Base-by-base conservation (phyloP, 2,888 invertebrate species). In the Limnephilus auricula region DNA sequence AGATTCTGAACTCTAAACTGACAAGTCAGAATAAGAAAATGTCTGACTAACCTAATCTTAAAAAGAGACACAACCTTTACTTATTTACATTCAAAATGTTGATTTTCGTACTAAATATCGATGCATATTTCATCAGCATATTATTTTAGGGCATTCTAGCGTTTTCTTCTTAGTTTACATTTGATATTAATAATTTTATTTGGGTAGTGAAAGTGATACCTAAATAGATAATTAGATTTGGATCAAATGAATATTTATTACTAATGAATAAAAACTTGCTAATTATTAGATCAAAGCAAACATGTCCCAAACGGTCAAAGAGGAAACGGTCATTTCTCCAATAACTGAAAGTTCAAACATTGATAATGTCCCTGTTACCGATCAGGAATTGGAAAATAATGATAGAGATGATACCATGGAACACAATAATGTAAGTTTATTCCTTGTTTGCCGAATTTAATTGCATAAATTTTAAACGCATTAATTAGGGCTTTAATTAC, bases 1-100 rank as follows among this genome's bases (percentile, higher is more conserved):
- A n/a, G n/a, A 65, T 65, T 65, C 65, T n/a, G 45, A 50, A 50
- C 65, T 32, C 80, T 82, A 30, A 25, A 40, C 40, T 85, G 85
- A 85, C 40, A 85, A n/a, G 34, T 85, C 25, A 30, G n/a, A 40
- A 85, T 82, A 85, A 86, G 50, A 50, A 87, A 65, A 87, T 87
- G 87, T 89, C 89, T 89, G 79, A 34, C 89, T 89, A 89, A 89
- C 89, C 89, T 89, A 89, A 89, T 89, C 89, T 89, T 89, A 34
- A 82, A 82, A 45, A 82, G 40, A 79, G 80, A 89, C 82, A 32
- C 89, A 89, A 89, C 89, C 89, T 89, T 89, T 80, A 82, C 80
- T 30, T 89, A 89, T 89, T 79, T 79, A 79, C 34, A 40, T 34
- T 89, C 12, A 37, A 37, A 37, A 32, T 34, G n/a, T 45, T n/a